phyloP scores from a whole-genome alignment of 2,888 invertebrate species.

The Maniola hyperantus region DNA sequence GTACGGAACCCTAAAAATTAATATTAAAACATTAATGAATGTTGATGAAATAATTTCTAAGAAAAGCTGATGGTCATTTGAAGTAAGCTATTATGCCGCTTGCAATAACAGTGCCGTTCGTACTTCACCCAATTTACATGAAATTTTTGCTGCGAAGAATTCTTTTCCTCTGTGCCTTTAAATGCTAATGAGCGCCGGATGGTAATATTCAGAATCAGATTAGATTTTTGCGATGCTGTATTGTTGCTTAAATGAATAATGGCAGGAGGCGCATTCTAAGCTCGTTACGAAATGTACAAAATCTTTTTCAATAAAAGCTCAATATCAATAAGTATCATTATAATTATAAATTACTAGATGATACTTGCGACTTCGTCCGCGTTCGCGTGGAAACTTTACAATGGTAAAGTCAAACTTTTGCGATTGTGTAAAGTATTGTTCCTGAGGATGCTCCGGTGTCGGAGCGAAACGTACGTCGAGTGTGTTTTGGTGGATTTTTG shows the following conservation, averaged over 20 bases:
- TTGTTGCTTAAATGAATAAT: slow-evolving; percentile 52
- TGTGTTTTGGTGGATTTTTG: no score
- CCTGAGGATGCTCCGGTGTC: no score
- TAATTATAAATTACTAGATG: no score
- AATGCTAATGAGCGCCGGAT: slow-evolving; percentile 74
- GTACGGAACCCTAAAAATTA: no score
- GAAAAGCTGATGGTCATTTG: slow-evolving; percentile 9
- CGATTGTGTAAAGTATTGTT: no score
- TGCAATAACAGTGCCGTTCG: slow-evolving; percentile 40
- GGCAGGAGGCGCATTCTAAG: slow-evolving; percentile 22
- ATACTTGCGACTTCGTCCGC: no score
- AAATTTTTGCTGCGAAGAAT: slow-evolving; percentile 70
- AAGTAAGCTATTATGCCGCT: slow-evolving; percentile 12
- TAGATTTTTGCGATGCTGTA: slow-evolving; percentile 61
- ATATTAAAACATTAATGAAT: no score
- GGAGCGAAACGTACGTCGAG: no score
- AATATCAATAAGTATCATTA: no score
- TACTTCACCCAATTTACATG: slow-evolving; percentile 74
- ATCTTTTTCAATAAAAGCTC: not conserved
- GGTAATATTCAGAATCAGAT: slow-evolving; percentile 68
- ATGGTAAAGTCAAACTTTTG: no score
- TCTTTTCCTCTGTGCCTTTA: slow-evolving; percentile 64
- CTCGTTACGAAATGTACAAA: not conserved
- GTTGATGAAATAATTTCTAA: not conserved
- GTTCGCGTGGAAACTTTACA: no score